Conservation (phyloP, 2,888 invertebrate species). For the Lissocephala sabroskyi region DNA sequence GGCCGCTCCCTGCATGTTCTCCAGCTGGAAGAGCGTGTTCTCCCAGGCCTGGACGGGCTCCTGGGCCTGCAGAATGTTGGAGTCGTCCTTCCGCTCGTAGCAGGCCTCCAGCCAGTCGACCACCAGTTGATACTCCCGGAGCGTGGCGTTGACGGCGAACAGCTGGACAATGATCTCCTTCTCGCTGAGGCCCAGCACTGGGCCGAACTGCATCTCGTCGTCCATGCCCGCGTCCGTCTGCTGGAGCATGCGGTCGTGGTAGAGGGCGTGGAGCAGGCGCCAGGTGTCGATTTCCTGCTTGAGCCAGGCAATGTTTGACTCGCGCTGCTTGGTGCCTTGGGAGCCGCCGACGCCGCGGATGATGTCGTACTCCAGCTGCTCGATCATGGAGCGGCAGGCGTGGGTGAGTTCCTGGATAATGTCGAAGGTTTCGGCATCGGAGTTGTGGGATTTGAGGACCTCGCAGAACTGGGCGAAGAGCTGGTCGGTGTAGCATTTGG, state of each 20-base stretch:
- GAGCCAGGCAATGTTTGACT: conserved; percentile 74
- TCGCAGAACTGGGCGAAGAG: conserved; percentile 70
- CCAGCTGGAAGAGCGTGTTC: conserved; percentile 87
- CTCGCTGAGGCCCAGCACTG: conserved; percentile 74
- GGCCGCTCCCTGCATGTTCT: conserved; percentile 74
- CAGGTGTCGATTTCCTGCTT: conserved; percentile 91
- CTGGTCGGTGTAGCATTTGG: conserved; percentile 59
- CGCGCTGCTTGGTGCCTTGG: conserved; percentile 23
- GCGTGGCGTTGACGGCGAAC: conserved; percentile 74
- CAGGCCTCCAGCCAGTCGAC: conserved; percentile 95
- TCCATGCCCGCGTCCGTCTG: conserved; percentile 60
- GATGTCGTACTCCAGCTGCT: conserved; percentile 53
- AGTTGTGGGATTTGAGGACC: conserved; percentile 65
- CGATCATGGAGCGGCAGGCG: conserved; percentile 56
- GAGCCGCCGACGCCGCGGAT: conserved; percentile 29
- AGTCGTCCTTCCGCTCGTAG: conserved; percentile 76
- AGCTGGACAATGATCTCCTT: conserved; percentile 72
- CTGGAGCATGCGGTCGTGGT: conserved; percentile 81
- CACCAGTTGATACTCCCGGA: conserved; percentile 84
- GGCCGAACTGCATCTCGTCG: conserved; percentile 68
- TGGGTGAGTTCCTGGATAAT: conserved; percentile 60
- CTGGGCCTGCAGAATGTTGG: conserved; percentile 77
- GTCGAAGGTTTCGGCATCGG: conserved; percentile 63
- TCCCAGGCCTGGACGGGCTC: conserved; percentile 92
- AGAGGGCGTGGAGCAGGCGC: conserved; percentile 87